A percentile compares a stretch with the other conserved stretches of the same genome.
Evolutionary conservation across 1,140 invertebrate species (phyloP).

Genomic region (Bombus huntii): DNA sequence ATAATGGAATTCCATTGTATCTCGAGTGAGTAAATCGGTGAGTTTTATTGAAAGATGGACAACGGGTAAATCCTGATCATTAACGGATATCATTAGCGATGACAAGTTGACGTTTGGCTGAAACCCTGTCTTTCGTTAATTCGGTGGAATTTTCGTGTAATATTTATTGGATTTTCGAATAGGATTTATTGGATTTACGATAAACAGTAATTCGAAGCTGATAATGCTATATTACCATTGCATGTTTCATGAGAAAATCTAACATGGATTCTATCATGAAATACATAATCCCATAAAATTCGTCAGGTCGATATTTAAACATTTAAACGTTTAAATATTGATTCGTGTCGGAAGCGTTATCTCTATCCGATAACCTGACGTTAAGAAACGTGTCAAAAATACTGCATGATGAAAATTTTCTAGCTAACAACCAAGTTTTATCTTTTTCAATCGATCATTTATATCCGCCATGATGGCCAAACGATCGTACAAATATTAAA

Average conservation of each 20-base stretch:
- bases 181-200: background rate
- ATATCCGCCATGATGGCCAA: background rate
- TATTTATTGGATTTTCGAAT: background rate
- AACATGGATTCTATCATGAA: background rate
- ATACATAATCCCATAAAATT: background rate
- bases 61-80: slow-evolving; percentile 4
- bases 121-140: background rate
- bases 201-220: background rate
- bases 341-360: background rate
- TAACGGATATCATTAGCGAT: slow-evolving; percentile 23
- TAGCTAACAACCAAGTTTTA: background rate
- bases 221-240: background rate
- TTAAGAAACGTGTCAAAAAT: background rate
- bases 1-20: slow-evolving; percentile 51
- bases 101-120: background rate
- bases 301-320: background rate
- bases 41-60: slow-evolving; percentile 1
- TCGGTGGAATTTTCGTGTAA: background rate
- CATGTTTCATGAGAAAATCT: background rate
- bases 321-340: background rate
- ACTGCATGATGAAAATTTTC: background rate
- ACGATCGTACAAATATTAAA: background rate
- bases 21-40: background rate
- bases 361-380: background rate
- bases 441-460: slow-evolving; percentile 29